Evolutionary conservation across 1,140 invertebrate genomes (phyloP).

Genomic region (Drosophila jambulina): DNA sequence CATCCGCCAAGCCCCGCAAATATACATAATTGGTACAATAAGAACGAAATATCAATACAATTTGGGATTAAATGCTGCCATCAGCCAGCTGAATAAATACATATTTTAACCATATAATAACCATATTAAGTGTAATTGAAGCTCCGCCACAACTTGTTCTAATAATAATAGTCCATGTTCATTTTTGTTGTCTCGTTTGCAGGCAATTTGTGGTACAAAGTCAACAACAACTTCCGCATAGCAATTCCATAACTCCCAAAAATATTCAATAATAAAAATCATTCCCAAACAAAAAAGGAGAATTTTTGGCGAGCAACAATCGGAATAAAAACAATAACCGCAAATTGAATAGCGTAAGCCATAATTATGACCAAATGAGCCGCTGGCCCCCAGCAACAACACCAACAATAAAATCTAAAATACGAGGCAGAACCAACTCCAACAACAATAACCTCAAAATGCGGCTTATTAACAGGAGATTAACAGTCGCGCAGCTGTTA

Average conservation of each 20-base stretch:
- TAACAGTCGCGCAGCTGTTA: conserved; percentile 28
- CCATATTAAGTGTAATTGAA: conserved; percentile 49
- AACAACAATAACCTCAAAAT: conserved; percentile 32
- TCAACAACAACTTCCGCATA: conserved; percentile 51
- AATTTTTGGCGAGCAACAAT: conserved; percentile 32
- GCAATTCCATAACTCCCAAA: conserved; percentile 41
- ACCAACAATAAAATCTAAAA: conserved; percentile 32
- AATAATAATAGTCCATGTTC: conserved; percentile 38
- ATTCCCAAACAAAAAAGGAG: conserved; percentile 4
- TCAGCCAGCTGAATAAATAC: conserved; percentile 34
- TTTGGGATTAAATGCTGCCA: conserved; percentile 31
- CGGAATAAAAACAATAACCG: conserved; percentile 51
- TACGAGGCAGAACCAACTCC: conserved; percentile 21
- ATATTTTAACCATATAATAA: conserved; percentile 39
- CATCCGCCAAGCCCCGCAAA: conserved; percentile 35
- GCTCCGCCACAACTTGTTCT: conserved; percentile 1
- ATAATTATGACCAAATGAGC: conserved; percentile 80
- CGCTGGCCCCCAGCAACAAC: conserved; percentile 17
- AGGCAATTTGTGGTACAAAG: conserved; percentile 53
- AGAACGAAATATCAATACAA: conserved; percentile 16
- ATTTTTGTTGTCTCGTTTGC: conserved; percentile 52
- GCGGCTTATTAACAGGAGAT: conserved; percentile 36
- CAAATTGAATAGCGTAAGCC: conserved; percentile 64
- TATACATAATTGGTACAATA: conserved; percentile 33
- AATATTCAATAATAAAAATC: conserved; percentile 47